Evolutionary conservation across 1,140 invertebrate genomes (phyloP).

Genomic region (Amphibalanus amphitrite): DNA sequence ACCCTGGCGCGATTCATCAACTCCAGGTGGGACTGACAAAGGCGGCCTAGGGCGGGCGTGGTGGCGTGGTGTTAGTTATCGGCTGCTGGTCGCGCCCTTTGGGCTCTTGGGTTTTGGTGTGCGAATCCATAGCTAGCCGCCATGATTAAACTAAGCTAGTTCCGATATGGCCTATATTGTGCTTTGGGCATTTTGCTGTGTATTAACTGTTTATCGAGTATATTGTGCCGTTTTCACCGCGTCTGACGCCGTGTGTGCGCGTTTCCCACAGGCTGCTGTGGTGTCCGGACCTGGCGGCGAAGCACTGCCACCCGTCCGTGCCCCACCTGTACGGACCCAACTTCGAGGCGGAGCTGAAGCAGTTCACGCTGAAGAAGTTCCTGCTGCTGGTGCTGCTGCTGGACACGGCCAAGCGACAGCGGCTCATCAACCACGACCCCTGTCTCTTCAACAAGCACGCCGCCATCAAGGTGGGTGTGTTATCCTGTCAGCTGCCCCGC

Average conservation of each 20-base stretch:
- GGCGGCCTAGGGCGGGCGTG: too few species aligned
- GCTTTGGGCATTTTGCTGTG: too few species aligned
- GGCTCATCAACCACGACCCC: constrained; percentile 69
- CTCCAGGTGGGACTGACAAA: constrained; percentile 16
- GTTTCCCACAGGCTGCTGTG: constrained; percentile 22
- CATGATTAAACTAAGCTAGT: too few species aligned
- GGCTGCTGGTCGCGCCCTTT: too few species aligned
- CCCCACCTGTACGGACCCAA: constrained; percentile 31
- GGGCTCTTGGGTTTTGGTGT: too few species aligned
- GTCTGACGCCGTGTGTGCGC: background rate
- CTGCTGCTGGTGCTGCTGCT: constrained; percentile 64
- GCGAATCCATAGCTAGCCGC: too few species aligned
- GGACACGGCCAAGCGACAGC: constrained; percentile 59
- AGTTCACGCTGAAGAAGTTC: constrained; percentile 69
- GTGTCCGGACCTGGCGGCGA: constrained; percentile 28
- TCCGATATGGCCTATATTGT: too few species aligned
- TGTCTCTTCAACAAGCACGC: constrained; percentile 72
- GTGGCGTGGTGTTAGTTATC: too few species aligned
- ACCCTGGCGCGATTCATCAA: constrained; percentile 57
- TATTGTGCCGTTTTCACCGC: background rate
- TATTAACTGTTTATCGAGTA: too few species aligned
- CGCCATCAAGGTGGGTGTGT: constrained; percentile 59
- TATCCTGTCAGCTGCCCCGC: too few species aligned
- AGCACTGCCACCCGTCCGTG: constrained; percentile 30
- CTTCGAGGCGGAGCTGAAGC: constrained; percentile 49